Percentiles rank a stretch among this genome's conserved stretches.
Evolutionary conservation across 2,113 vertebrate genomes (phyloP).

Genomic region (Phoxinus phoxinus): DNA sequence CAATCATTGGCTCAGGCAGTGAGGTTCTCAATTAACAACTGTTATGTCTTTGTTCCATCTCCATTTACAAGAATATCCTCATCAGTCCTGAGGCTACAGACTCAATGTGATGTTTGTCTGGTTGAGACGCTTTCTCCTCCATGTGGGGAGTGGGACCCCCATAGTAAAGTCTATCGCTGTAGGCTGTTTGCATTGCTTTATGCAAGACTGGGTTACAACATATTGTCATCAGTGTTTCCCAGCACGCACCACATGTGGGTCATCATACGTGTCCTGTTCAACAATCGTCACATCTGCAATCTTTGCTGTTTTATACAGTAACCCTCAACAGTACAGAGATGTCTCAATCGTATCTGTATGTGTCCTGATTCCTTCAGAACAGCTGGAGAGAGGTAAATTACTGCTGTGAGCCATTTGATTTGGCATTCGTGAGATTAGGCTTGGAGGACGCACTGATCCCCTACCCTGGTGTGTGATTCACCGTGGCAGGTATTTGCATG

Average conservation of each 20-base stretch:
- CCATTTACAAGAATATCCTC: constrained; percentile 17
- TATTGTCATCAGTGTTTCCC: constrained; percentile 34
- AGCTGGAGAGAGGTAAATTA: constrained; percentile 40
- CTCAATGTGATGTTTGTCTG: neutral
- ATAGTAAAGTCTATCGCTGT: constrained; percentile 15
- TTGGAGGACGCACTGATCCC: neutral
- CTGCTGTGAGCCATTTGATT: constrained; percentile 36
- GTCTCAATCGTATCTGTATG: constrained; percentile 9
- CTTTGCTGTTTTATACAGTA: constrained; percentile 14
- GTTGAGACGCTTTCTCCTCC: neutral
- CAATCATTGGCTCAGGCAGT: neutral
- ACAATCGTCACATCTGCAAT: neutral
- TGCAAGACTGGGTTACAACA: constrained; percentile 7
- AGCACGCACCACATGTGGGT: neutral
- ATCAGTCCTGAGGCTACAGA: constrained; percentile 20
- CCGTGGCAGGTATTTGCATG: constrained; percentile 44
- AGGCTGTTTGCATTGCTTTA: constrained; percentile 34
- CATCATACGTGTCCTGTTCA: neutral
- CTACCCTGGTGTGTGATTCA: constrained; percentile 37
- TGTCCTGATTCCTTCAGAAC: constrained; percentile 14
- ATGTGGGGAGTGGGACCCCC: neutral
- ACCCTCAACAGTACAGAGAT: neutral
- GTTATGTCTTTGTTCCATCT: neutral
- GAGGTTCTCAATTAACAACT: neutral
- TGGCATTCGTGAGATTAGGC: constrained; percentile 25